Percentiles rank a stretch among this genome's conserved stretches.
These are phyloP conservation scores for Nothobranchius kuhntae DNA, from an alignment of 2,113 vertebrate species.

Conservation along the genomic window DNA sequence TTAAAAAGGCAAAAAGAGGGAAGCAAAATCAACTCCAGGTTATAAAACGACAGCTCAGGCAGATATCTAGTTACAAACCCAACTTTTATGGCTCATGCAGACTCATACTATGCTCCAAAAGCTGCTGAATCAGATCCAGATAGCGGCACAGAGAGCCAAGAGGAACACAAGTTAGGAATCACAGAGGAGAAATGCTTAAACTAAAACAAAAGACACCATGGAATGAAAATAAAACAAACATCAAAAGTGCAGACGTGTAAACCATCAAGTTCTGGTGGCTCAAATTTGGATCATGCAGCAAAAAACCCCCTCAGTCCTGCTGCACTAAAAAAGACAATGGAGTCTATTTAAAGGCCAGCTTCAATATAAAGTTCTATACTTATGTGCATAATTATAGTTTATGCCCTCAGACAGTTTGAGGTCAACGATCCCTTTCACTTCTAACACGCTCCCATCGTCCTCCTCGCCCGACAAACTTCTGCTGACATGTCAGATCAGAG, in stretches of 20 bases:
- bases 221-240: slow-evolving; percentile 22
- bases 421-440: slow-evolving; percentile 51
- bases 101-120: slow-evolving; percentile 37
- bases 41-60: slow-evolving; percentile 27
- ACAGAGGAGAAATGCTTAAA: slow-evolving; percentile 13
- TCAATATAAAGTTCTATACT: slow-evolving; percentile 45
- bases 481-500: slow-evolving; percentile 61
- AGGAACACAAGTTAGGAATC: slow-evolving; percentile 30
- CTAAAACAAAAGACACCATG: slow-evolving; percentile 24
- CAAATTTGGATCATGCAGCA: slow-evolving; percentile 38
- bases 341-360: slow-evolving; percentile 52
- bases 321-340: slow-evolving; percentile 31
- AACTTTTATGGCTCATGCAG: slow-evolving; percentile 19
- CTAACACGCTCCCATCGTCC: slow-evolving; percentile 46
- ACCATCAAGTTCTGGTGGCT: slow-evolving; percentile 17
- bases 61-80: slow-evolving; percentile 35
- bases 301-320: slow-evolving; percentile 26
- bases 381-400: slow-evolving; percentile 61
- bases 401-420: slow-evolving; percentile 45
- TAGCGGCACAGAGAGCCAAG: slow-evolving; percentile 34
- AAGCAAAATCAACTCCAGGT: slow-evolving; percentile 15
- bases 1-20: slow-evolving; percentile 18
- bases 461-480: slow-evolving; percentile 51
- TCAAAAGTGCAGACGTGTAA: slow-evolving; percentile 56
- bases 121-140: slow-evolving; percentile 54